Evolutionary conservation across 2,888 invertebrate species (phyloP).

Genomic region (Lasioglossum lativentre): DNA sequence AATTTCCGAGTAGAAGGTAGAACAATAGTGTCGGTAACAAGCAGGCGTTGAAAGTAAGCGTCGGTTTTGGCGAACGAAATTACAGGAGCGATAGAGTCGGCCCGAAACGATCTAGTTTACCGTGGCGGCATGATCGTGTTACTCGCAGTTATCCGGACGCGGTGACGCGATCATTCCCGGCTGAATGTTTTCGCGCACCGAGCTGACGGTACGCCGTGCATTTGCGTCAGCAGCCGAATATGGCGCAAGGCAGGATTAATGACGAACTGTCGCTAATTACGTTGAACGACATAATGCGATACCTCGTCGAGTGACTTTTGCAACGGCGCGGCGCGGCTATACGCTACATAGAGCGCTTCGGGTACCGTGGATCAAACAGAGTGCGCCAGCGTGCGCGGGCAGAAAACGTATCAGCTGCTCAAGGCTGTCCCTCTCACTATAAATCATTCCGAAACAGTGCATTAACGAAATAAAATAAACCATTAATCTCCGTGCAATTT

Average conservation of each 20-base stretch:
- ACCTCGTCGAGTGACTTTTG: constrained; percentile 42
- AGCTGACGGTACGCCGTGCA: constrained; percentile 10
- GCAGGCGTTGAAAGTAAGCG: neutral
- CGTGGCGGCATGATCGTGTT: constrained; percentile 9
- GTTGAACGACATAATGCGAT: constrained; percentile 59
- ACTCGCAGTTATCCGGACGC: constrained; percentile 20
- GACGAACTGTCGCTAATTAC: constrained; percentile 73
- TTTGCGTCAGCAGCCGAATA: constrained; percentile 39
- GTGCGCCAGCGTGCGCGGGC: neutral
- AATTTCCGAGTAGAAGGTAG: neutral
- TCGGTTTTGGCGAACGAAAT: constrained; percentile 8
- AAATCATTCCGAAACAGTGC: neutral
- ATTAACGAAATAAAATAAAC: neutral
- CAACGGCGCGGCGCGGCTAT: constrained; percentile 14
- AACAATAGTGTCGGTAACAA: neutral
- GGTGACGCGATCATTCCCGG: constrained; percentile 33
- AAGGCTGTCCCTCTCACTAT: neutral
- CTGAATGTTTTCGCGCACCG: constrained; percentile 42
- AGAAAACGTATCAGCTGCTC: neutral
- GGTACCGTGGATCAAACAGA: neutral
- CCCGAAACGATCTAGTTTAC: constrained; percentile 20
- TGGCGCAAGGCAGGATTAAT: constrained; percentile 68
- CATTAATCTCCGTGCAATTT: neutral
- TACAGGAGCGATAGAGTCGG: constrained; percentile 4
- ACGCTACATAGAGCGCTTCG: neutral